Evolutionary conservation across 1,140 invertebrate species (phyloP), one percentile per base, ranked within the genome.

Genomic region (Saccostrea glomerata): DNA sequence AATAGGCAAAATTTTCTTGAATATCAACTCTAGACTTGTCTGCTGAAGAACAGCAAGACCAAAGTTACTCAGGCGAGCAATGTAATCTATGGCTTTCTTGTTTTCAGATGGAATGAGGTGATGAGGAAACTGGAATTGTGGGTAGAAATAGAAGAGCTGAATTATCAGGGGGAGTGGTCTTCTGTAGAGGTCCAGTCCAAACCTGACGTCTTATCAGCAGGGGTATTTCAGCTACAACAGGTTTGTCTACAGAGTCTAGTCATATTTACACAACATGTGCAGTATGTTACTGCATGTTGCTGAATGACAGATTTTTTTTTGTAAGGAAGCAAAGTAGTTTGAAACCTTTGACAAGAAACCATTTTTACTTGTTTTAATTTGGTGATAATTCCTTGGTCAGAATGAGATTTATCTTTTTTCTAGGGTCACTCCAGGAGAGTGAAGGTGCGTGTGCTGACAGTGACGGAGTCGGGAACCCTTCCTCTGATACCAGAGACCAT

Each of bases 401-500:
- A 47, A 7, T 47, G 47, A 47, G 30, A 36, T 36, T 36, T 1
- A 36, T 36, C 30, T 36, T 36, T 36, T 87, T 63, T 92, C 55
- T 90, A 96, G 95, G 96, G 96, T 87, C 96, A 96, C 89, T 96
- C 96, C 70, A 91, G 96, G 17, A 93, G 96, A 77, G 93, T 96
- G 1, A 88, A 94, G 25, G 98, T 99, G 20, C 96, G 97, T 83
- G 97, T 99, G 0, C 97, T 97, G 92, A 98, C 98, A 9, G 97
- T 98, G 12, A 97, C 97, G 91, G 98, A 98, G 96, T 98, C 98
- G 2, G 98, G 98, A 87, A 99, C 98, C 25, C 95, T 99, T 92
- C 99, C 99, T 55, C 97, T 99, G 87, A 98, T 98, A 91, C 99
- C 98, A 95, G 98, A 99, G 94, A 97, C 98, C 85, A 98, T 99